Evolutionary conservation across 2,113 vertebrate genomes (phyloP), one percentile per base, ranked within the genome.

Genomic region (Porphyrio hochstetteri): DNA sequence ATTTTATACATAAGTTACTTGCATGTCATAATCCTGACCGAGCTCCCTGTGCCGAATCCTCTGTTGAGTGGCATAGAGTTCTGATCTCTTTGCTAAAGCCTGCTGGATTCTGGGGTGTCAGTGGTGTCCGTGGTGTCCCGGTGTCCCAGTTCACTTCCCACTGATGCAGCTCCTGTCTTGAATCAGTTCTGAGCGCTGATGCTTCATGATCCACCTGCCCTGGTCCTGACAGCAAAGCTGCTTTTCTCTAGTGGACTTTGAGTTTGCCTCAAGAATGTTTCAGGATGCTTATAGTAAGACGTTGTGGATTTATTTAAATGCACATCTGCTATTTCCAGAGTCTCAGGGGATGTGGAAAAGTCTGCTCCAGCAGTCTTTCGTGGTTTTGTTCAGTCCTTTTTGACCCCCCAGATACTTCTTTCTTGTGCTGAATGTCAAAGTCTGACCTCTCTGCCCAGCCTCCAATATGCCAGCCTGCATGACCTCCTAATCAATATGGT

Each of bases 51-150:
- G 5, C 42, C 11, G 28, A 40, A 55, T 74, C n/a, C 14, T 79
- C 7, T 78, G 0, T 16, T 0, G 0, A 25, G 38, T 31, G 24
- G 48, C 44, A 46, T 74, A 63, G 27, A n/a, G 15, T 55, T 85
- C 40, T 67, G 40, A 44, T 67, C 57, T 79, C 57, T 12, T 13
- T 5, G 5, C 33, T 64, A 10, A 91, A 72, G 31, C 25, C 31
- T 74, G 9, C 56, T 57, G 76, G 35, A 48, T 29, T 76, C 33
- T n/a, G 46, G 21, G 88, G 63, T 29, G 23, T 60, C 56, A 71
- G 52, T 2, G 1, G 16, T 59, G 82, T 14, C 40, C 16, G 52
- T 2, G 1, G 16, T 59, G 82, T 14, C 40, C 16, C n/a, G 1
- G 16, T 59, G 82, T 14, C 40, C 16, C 36, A 15, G 27, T 38